Base-by-base conservation (phyloP, 2,797 vertebrate species). In the Pampus argenteus region DNA sequence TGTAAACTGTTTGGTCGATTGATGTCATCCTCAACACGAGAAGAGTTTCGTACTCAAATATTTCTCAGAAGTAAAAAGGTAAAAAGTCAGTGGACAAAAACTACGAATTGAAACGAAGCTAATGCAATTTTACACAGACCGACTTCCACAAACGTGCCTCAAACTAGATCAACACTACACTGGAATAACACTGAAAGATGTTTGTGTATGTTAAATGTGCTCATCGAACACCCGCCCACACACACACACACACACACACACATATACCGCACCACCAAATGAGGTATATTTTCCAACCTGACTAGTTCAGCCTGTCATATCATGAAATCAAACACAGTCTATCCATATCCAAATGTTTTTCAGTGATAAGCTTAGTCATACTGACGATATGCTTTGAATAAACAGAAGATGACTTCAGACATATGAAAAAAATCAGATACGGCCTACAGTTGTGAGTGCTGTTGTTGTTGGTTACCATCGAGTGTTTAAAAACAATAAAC, bases 151-250 rank as follows among this genome's bases (percentile, higher is more conserved):
- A 61, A 52, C 22, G 18, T 1, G 36, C 48, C 70, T 56, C 49
- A 66, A 54, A 82, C 71, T 47, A 10, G 11, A 57, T 38, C 10
- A 36, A 36, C 71, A 57, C 28, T 22, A 28, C 28, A 18, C 10
- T 23, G 10, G 28, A 54, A 29, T 2, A 34, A 2, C 18, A 45
- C 4, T 49, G 51, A 81, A 26, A 28, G 8, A 36, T 49, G 11
- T 68, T 13, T 47, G 20, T 71, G 69, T 22, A n/a, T 25, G 42
- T 51, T 31, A 38, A 45, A 61, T 20, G 67, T 45, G 40, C 23
- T 48, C 26, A 26, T 48, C 18, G n/a, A 50, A 78, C 70, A 64
- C 76, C 78, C 76, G n/a, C n/a, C n/a, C n/a, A n/a, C n/a, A n/a
- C n/a, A n/a, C n/a, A n/a, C n/a, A n/a, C n/a, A n/a, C n/a, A n/a